These are phyloP conservation scores for Chrysomela aeneicollis DNA, from an alignment of 2,888 invertebrate genomes.

Conservation along the genomic window DNA sequence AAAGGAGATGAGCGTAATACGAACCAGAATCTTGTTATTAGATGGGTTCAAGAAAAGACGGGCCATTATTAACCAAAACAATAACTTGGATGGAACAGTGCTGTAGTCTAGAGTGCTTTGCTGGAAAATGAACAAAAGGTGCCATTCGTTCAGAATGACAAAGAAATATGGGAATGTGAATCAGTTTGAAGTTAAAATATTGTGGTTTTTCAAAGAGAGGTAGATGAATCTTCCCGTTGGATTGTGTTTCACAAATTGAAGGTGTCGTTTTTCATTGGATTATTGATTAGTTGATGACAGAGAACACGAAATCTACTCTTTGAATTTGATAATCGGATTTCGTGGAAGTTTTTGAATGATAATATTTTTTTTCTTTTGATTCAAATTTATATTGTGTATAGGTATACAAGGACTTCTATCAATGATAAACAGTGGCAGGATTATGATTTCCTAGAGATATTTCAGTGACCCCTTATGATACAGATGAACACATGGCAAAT, in stretches of 20 bases:
- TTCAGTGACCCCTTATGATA: no score
- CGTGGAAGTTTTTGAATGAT: no score
- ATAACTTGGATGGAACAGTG: slow-evolving; percentile 11
- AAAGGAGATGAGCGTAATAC: neutral
- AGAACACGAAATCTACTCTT: no score
- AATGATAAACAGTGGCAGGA: no score
- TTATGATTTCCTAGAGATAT: no score
- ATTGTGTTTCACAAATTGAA: neutral
- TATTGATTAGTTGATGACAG: no score
- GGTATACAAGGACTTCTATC: no score
- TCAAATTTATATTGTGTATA: no score
- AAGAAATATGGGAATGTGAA: slow-evolving; percentile 1
- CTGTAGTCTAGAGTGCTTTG: neutral
- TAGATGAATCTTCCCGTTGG: neutral
- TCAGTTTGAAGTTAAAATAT: slow-evolving; percentile 5
- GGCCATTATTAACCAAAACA: slow-evolving; percentile 17
- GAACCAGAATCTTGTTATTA: slow-evolving; percentile 6
- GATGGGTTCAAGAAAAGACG: neutral
- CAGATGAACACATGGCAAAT: no score
- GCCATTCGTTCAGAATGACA: neutral
- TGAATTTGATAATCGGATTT: no score
- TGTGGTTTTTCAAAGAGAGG: neutral
- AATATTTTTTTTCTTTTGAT: no score
- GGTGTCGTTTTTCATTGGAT: neutral
- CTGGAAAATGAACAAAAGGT: slow-evolving; percentile 3